Conservation (phyloP, 2,113 vertebrate genomes). For the Dendropsophus ebraccatus region DNA sequence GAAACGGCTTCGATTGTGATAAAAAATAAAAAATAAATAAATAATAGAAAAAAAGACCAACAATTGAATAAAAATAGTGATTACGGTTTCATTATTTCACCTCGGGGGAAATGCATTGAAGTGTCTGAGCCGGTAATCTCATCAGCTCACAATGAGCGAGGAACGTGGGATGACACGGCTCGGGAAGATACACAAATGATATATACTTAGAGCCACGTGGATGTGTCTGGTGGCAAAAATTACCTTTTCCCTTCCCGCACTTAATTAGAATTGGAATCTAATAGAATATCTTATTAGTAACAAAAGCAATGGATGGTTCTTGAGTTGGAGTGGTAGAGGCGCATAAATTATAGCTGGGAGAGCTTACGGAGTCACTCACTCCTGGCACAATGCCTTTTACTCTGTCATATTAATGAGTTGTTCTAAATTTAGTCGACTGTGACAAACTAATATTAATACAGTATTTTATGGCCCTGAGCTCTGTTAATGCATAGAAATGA, state of each 20-base stretch:
- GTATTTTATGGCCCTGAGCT: conserved; percentile 83
- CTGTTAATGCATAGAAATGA: conserved; percentile 81
- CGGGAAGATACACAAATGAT: conserved; percentile 65
- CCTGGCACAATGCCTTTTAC: conserved; percentile 80
- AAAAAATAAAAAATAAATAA: background rate
- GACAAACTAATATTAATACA: conserved; percentile 89
- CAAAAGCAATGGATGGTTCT: conserved; percentile 74
- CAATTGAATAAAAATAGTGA: conserved; percentile 56
- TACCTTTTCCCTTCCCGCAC: conserved; percentile 69
- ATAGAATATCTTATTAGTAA: conserved; percentile 82
- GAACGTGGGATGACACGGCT: conserved; percentile 64
- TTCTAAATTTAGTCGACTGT: conserved; percentile 85
- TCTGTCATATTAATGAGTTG: conserved; percentile 84
- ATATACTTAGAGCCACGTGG: conserved; percentile 45
- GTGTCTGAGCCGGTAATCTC: conserved; percentile 68
- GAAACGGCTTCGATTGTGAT: conserved; percentile 64
- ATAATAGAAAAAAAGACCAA: conserved; percentile 38
- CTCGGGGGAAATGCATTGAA: conserved; percentile 69
- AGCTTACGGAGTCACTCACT: conserved; percentile 76
- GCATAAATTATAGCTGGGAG: conserved; percentile 82
- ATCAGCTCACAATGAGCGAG: conserved; percentile 62
- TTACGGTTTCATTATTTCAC: conserved; percentile 56
- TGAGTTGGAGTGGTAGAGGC: conserved; percentile 81
- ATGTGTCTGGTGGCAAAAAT: conserved; percentile 69
- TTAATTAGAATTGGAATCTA: conserved; percentile 82